These are phyloP conservation scores for Hemibagrus guttatus DNA, from an alignment of 2,797 vertebrate genomes.

Conservation along the genomic window DNA sequence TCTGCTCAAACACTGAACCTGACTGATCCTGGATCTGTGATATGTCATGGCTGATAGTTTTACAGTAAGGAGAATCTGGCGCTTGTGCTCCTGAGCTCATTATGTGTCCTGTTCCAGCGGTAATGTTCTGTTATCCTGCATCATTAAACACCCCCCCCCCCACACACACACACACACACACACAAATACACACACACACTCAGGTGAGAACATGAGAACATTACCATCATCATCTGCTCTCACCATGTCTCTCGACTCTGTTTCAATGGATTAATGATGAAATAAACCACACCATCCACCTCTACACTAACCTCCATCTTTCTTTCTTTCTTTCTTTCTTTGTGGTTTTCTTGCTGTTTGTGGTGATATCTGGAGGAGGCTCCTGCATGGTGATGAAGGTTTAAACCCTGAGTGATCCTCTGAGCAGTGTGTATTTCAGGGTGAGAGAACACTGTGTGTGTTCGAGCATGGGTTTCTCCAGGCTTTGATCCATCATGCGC, in stretches of 20 bases:
- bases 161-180: constrained; percentile 6
- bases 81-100: neutral
- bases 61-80: neutral
- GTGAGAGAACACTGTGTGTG: too few relatives aligned
- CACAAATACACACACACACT: constrained; percentile 2
- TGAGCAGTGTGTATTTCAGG: too few relatives aligned
- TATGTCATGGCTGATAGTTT: neutral
- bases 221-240: neutral
- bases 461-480: too few relatives aligned
- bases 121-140: constrained; percentile 16
- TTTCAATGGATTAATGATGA: neutral
- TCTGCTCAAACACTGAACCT: neutral
- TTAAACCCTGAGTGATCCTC: too few relatives aligned
- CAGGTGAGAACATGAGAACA: neutral
- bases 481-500: too few relatives aligned
- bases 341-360: too few relatives aligned
- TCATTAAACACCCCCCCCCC: constrained; percentile 1
- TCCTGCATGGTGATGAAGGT: too few relatives aligned
- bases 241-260: neutral
- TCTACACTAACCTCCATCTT: too few relatives aligned
- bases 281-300: neutral
- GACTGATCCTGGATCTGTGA: neutral
- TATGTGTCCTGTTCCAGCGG: neutral
- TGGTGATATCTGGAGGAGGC: too few relatives aligned
- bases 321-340: neutral